Percentiles rank a stretch among this genome's conserved stretches.
These are phyloP conservation scores for Ochropleura leucogaster DNA, from an alignment of 2,888 invertebrate genomes.

Conservation along the genomic window DNA sequence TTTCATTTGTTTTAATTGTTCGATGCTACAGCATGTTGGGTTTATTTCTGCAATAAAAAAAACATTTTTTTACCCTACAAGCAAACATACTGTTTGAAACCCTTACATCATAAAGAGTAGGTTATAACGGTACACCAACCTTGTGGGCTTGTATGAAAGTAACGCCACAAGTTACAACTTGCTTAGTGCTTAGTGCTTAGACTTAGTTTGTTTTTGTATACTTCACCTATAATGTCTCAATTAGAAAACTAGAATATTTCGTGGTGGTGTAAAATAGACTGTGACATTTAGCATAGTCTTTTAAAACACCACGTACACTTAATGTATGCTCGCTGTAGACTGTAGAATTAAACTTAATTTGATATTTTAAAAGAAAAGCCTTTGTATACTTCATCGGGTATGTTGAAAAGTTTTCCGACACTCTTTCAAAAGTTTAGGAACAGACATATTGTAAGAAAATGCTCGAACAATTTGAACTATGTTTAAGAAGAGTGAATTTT, in stretches of 20 bases:
- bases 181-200: no score
- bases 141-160: no score
- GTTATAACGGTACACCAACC: no score
- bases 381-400: not conserved
- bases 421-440: not conserved
- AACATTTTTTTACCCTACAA: no score
- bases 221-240: not conserved
- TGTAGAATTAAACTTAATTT: slow-evolving; percentile 33
- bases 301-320: slow-evolving; percentile 18
- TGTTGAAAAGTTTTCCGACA: not conserved
- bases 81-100: no score
- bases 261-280: not conserved
- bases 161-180: no score
- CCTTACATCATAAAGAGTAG: no score
- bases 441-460: slow-evolving; percentile 27
- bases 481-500: slow-evolving; percentile 42
- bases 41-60: not conserved
- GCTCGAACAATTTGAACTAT: slow-evolving; percentile 39
- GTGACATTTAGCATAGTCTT: not conserved
- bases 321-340: not conserved
- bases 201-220: not conserved
- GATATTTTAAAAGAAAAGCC: slow-evolving; percentile 4
- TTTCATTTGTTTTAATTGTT: slow-evolving; percentile 21
- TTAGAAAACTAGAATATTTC: not conserved
- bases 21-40: slow-evolving; percentile 31